Conservation (phyloP, 2,113 vertebrate species). For the Notothenia rossii region DNA sequence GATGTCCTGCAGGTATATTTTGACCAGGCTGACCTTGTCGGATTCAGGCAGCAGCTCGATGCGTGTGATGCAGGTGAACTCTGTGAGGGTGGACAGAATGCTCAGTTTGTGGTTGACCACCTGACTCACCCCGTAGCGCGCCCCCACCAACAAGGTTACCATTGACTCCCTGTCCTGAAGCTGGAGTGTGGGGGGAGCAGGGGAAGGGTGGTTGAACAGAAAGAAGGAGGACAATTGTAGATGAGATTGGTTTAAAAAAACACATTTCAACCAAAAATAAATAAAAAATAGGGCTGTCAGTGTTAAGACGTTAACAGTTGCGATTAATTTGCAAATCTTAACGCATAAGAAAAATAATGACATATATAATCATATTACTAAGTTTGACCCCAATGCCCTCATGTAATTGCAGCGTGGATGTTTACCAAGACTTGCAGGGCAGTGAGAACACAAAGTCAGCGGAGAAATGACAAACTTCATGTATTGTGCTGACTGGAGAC, state of each 20-base stretch:
- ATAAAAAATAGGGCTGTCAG: not conserved
- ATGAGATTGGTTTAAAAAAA: not conserved
- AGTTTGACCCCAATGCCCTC: too few relatives aligned
- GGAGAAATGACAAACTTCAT: too few relatives aligned
- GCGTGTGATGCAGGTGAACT: constrained; percentile 92
- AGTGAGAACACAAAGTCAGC: too few relatives aligned
- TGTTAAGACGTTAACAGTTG: too few relatives aligned
- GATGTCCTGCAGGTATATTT: constrained; percentile 95
- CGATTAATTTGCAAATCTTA: too few relatives aligned
- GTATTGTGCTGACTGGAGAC: too few relatives aligned
- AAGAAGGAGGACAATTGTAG: not conserved
- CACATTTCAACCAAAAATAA: not conserved
- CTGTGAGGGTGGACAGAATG: constrained; percentile 90
- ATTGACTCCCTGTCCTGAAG: constrained; percentile 96
- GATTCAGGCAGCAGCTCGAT: constrained; percentile 93
- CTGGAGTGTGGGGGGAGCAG: constrained; percentile 69
- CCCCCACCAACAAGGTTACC: constrained; percentile 92
- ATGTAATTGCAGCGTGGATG: too few relatives aligned
- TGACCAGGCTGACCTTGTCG: constrained; percentile 94
- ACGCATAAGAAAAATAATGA: too few relatives aligned
- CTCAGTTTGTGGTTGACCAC: constrained; percentile 96
- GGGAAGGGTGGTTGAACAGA: not conserved
- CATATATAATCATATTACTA: too few relatives aligned
- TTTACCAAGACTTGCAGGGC: too few relatives aligned
- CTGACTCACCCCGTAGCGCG: constrained; percentile 94